Base-by-base conservation (phyloP, 2,888 invertebrate species). In the Amphimallon solstitiale region DNA sequence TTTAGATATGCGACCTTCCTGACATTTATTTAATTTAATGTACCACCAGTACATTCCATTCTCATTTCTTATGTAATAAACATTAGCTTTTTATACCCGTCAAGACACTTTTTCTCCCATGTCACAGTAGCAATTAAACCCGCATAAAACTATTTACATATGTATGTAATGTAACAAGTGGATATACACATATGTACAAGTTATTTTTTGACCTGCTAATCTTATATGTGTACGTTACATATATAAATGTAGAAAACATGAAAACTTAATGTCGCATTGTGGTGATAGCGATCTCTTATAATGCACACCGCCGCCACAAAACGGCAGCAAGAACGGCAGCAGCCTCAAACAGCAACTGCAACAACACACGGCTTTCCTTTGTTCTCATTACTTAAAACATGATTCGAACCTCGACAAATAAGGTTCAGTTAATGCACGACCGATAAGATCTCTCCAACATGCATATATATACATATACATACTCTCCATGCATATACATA, bases 331-430 rank as follows among this genome's bases (percentile, higher is more conserved):
- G 3, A 29, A 9, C 29, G 9, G 9, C 29, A 29, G 29, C 29
- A 29, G 9, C 29, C 29, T 29, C 29, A 29, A n/a, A 29, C 29
- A 29, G 29, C 29, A 29, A 29, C 29, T 29, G 29, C 29, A 29
- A 29, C 15, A 35, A 29, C 15, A 35, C 37, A 37, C 45, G 68
- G 66, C 61, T 67, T 71, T 73, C 68, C 70, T 66, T 71, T 70
- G 70, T 65, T 70, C 69, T 71, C 70, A 68, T 73, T 73, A 70
- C 69, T 70, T 68, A 69, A 5, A 56, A 70, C 71, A 69, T 70
- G 70, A 70, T 70, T 70, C 68, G 69, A 71, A 70, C 68, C 68
- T 65, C 70, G 74, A 75, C 75, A 75, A 75, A 75, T 75, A 60
- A 48, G 59, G 65, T 65, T 65, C 65, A 65, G 67, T 71, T 70